Conservation (phyloP, 2,888 invertebrate species). For the Dromius quadrimaculatus region DNA sequence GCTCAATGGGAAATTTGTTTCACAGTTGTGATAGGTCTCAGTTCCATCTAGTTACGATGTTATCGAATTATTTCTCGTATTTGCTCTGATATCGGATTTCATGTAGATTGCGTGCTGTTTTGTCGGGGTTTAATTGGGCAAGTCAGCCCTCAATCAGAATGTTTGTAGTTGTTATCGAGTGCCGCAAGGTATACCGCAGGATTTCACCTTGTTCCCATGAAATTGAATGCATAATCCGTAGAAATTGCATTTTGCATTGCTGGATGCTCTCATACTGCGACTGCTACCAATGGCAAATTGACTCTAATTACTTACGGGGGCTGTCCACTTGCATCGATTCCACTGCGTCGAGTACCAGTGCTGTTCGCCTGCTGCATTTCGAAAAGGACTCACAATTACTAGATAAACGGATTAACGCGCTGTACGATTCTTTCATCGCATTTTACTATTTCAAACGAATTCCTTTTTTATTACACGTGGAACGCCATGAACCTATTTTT, state of each 20-base stretch:
- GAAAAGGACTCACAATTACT: background rate
- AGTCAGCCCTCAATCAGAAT: constrained; percentile 39
- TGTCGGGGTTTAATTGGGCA: background rate
- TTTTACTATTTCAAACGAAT: constrained; percentile 15
- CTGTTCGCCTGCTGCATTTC: background rate
- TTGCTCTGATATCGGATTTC: too few relatives aligned
- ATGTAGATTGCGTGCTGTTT: too few relatives aligned
- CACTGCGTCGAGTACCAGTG: background rate
- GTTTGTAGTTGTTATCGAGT: constrained; percentile 36
- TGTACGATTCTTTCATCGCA: constrained; percentile 22
- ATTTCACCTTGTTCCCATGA: constrained; percentile 47
- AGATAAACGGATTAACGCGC: constrained; percentile 22
- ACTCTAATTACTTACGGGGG: constrained; percentile 18
- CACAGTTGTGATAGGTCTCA: too few relatives aligned
- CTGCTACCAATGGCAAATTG: constrained; percentile 42
- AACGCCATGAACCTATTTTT: too few relatives aligned
- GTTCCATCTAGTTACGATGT: too few relatives aligned
- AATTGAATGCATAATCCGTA: constrained; percentile 52
- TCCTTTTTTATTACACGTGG: background rate
- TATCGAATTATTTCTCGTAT: too few relatives aligned
- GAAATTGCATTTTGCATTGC: constrained; percentile 50
- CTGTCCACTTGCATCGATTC: constrained; percentile 7
- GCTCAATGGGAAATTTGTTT: too few relatives aligned
- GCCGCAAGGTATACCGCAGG: constrained; percentile 27
- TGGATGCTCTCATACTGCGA: constrained; percentile 23